A percentile compares a stretch with the other conserved stretches of the same genome.
phyloP scores from a whole-genome alignment of 1,140 invertebrate species.

The Matsumurasca onukii region DNA sequence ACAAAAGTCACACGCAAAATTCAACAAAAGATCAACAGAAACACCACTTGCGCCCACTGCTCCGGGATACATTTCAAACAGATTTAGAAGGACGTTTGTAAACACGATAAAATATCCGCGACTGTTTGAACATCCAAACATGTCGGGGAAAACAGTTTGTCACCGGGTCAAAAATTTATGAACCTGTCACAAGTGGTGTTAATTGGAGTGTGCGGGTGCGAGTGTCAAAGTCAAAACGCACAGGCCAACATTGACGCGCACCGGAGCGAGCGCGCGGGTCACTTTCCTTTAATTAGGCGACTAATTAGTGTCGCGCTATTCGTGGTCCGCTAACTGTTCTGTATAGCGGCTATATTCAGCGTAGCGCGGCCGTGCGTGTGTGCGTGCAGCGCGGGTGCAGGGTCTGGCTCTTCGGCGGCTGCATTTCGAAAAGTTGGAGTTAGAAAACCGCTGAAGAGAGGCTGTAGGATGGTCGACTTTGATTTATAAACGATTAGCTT shows the following conservation, averaged over 20 bases:
- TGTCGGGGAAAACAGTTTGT: slow-evolving; percentile 29
- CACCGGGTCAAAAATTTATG: background rate
- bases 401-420: too few relatives aligned
- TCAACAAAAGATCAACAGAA: too few relatives aligned
- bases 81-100: slow-evolving; percentile 26
- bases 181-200: slow-evolving; percentile 14
- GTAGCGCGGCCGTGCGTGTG: background rate
- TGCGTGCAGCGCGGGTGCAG: too few relatives aligned
- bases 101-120: slow-evolving; percentile 15
- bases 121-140: slow-evolving; percentile 27
- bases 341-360: slow-evolving; percentile 18
- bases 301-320: slow-evolving; percentile 17
- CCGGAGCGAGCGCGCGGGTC: background rate
- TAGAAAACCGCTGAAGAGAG: background rate
- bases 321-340: slow-evolving; percentile 9
- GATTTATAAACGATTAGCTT: too few relatives aligned
- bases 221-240: background rate
- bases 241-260: slow-evolving; percentile 4
- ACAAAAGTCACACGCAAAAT: too few relatives aligned
- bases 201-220: slow-evolving; percentile 9
- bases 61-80: too few relatives aligned
- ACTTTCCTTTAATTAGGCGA: slow-evolving; percentile 25
- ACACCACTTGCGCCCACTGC: too few relatives aligned
- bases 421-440: too few relatives aligned
- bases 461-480: too few relatives aligned